Percentiles rank a stretch among this genome's conserved stretches.
Evolutionary conservation across 2,113 vertebrate species (phyloP).

Genomic region (Mormyrus lacerda): DNA sequence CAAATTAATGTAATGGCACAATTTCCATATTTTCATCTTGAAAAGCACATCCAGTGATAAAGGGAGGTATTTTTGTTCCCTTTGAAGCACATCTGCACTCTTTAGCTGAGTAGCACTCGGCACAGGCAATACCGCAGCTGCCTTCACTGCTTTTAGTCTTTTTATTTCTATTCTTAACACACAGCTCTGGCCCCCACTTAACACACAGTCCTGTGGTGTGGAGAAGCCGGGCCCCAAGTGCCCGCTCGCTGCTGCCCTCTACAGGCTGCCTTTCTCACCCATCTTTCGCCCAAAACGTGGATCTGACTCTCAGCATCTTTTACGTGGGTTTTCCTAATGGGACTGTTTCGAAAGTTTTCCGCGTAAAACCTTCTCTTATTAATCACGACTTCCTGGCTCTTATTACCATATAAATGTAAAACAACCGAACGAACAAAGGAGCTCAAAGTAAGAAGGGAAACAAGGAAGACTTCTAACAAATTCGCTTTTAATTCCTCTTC

Average conservation of each 20-base stretch:
- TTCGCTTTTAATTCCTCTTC: background rate
- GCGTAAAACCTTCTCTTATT: background rate
- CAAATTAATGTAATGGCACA: background rate
- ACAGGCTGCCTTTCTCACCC: background rate
- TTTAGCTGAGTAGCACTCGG: background rate
- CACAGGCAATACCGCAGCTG: background rate
- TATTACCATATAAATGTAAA: conserved; percentile 11
- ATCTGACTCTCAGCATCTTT: background rate
- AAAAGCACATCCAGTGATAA: background rate
- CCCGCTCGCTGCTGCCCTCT: background rate
- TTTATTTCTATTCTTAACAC: background rate
- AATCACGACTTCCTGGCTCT: background rate
- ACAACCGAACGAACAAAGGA: background rate
- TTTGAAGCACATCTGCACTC: background rate
- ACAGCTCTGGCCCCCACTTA: background rate
- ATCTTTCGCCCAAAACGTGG: no score
- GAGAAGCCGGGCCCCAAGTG: background rate
- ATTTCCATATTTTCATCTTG: background rate
- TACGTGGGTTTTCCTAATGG: background rate
- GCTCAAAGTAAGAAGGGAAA: background rate
- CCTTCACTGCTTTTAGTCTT: background rate
- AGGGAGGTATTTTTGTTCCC: background rate
- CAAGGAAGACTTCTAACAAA: background rate
- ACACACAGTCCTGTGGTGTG: background rate
- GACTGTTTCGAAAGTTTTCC: background rate